phyloP scores from a whole-genome alignment of 2,888 invertebrate genomes.

The Phengaris alcon region DNA sequence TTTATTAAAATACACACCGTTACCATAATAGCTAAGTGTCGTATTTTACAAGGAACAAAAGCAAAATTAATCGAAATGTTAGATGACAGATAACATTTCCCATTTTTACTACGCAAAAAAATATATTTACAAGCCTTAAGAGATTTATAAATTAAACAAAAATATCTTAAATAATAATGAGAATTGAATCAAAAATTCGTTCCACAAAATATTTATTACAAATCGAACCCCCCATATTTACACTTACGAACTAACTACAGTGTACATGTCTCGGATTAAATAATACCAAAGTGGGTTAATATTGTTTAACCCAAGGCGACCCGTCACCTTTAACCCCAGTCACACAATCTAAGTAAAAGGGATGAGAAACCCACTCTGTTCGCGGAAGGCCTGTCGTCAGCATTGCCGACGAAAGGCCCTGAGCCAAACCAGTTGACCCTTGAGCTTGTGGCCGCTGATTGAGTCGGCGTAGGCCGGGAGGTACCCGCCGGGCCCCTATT shows the following conservation, averaged over 20 bases:
- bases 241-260: constrained; percentile 21
- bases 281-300: constrained; percentile 30
- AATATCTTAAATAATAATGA: constrained; percentile 22
- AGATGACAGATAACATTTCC: constrained; percentile 18
- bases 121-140: constrained; percentile 27
- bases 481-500: constrained; percentile 52
- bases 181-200: neutral
- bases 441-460: constrained; percentile 56
- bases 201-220: constrained; percentile 23
- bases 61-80: constrained; percentile 21
- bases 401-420: constrained; percentile 73
- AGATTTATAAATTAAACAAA: constrained; percentile 19
- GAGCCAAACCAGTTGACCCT: constrained; percentile 73
- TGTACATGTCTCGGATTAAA: constrained; percentile 36
- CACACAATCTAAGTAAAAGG: constrained; percentile 68
- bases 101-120: constrained; percentile 17
- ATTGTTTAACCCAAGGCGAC: constrained; percentile 61
- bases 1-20: constrained; percentile 23
- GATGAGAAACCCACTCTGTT: constrained; percentile 77
- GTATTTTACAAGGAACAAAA: constrained; percentile 23
- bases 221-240: constrained; percentile 25
- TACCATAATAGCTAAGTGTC: constrained; percentile 10
- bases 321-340: constrained; percentile 71
- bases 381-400: constrained; percentile 60
- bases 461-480: constrained; percentile 50